Percentiles rank a stretch among this genome's conserved stretches.
These are phyloP conservation scores for Capromys pilorides DNA, from an alignment of 2,797 vertebrate species.

Conservation along the genomic window DNA sequence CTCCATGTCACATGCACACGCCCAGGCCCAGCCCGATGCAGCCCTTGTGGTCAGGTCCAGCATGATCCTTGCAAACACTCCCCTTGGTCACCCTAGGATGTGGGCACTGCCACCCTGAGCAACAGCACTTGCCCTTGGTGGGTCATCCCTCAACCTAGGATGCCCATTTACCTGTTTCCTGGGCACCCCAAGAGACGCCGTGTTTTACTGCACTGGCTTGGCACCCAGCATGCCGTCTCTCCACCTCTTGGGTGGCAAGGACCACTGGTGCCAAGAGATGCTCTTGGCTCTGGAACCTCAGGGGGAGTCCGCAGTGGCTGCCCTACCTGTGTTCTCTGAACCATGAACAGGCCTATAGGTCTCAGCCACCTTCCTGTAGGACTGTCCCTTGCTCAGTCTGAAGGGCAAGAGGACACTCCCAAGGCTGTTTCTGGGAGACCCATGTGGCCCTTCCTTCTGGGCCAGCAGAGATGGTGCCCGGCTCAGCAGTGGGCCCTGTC, in stretches of 20 bases:
- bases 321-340: accelerated
- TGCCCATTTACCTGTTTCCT: too few species aligned
- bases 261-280: background rate
- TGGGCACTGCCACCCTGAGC: accelerated
- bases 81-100: accelerated
- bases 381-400: background rate
- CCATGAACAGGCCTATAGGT: accelerated
- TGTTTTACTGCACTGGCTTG: accelerated
- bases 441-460: accelerated
- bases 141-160: accelerated
- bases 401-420: background rate
- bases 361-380: accelerated
- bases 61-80: background rate
- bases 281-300: accelerated
- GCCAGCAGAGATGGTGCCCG: accelerated
- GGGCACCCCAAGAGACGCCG: too few species aligned
- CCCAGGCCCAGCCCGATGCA: accelerated
- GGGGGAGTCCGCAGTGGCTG: accelerated
- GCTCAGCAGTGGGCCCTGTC: background rate
- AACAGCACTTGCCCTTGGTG: accelerated
- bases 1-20: accelerated
- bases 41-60: background rate
- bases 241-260: accelerated
- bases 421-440: accelerated
- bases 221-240: too few species aligned